Base-by-base conservation (phyloP, 2,113 vertebrate genomes). In the Trichomycterus rosablanca region DNA sequence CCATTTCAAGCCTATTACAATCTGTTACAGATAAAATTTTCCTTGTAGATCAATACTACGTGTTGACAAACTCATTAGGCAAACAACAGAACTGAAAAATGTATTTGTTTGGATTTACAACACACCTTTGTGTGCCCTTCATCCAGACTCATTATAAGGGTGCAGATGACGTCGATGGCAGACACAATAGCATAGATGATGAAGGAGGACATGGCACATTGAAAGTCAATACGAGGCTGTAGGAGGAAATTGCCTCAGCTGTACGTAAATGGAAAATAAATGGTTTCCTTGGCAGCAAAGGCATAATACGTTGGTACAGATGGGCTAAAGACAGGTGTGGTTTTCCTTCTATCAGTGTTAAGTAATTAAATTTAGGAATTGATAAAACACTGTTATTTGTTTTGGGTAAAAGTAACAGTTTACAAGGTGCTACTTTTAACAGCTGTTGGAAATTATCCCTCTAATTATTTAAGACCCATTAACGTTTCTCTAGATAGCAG, bases 181-280 rank as follows among this genome's bases (percentile, higher is more conserved):
- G 26, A 55, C 48, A 59, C 55, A 68, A 46, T 48, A 52, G 54
- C 20, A 14, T 1, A 22, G 44, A 43, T 68, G 32, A 48, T 55
- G n/a, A n/a, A n/a, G n/a, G 50, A 44, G 43, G 44, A 46, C 14
- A 37, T 34, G 34, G 30, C 10, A 55, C 15, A 30, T 6, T 32
- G 40, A 24, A 43, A 44, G 50, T 35, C 44, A 62, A 30, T 48
- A 56, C 15, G 39, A 35, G 23, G n/a, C n/a, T n/a, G n/a, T n/a
- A n/a, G 14, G 39, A 69, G 71, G 71, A 73, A 73, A 73, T 73
- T 61, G 53, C 30, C 18, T 37, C 22, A 28, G 35, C 35, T 37
- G 14, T 15, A 15, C 30, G 46, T 63, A 40, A 37, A 53, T 42
- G 30, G 39, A 59, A 63, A 72, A 16, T 39, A 55, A 55, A 65